Percentiles rank a stretch among this genome's conserved stretches.
Conservation (phyloP, 2,888 invertebrate species). For the Amiota communis region DNA sequence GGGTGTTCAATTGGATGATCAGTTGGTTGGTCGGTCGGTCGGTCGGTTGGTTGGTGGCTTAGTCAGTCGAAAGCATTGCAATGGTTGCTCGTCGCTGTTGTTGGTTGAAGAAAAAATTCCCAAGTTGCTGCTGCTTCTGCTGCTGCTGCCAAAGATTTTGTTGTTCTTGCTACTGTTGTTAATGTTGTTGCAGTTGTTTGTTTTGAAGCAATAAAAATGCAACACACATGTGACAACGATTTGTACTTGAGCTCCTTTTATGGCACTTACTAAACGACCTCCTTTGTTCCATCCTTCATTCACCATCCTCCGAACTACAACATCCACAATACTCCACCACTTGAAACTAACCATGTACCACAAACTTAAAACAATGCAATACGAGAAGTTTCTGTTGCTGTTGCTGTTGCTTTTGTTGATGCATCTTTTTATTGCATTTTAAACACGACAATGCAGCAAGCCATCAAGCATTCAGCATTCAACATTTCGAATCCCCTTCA, state of each 20-base stretch:
- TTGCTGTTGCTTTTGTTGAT: constrained; percentile 32
- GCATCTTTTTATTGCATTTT: constrained; percentile 26
- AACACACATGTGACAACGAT: constrained; percentile 73
- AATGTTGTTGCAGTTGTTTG: constrained; percentile 49
- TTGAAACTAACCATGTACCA: not conserved
- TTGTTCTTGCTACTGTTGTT: constrained; percentile 40
- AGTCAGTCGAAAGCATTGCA: too few species aligned
- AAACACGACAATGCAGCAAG: constrained; percentile 8
- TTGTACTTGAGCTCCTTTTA: constrained; percentile 73
- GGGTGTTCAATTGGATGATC: too few species aligned
- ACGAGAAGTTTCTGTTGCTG: constrained; percentile 46
- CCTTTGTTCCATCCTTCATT: too few species aligned
- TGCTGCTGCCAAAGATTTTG: not conserved
- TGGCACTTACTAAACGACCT: constrained; percentile 47
- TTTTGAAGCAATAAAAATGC: constrained; percentile 69
- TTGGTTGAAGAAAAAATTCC: constrained; percentile 5
- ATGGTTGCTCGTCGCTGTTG: too few species aligned
- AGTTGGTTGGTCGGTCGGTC: too few species aligned
- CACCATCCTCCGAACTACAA: too few species aligned
- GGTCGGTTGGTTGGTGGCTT: too few species aligned
- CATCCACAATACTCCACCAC: too few species aligned
- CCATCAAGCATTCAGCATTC: not conserved
- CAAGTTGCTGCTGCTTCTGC: constrained; percentile 14
- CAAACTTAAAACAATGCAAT: constrained; percentile 36
- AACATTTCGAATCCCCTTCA: not conserved